A percentile compares a stretch with the other conserved stretches of the same genome.
phyloP scores from a whole-genome alignment of 92 coral and sea anemone species.

The Palythoa grandis region DNA sequence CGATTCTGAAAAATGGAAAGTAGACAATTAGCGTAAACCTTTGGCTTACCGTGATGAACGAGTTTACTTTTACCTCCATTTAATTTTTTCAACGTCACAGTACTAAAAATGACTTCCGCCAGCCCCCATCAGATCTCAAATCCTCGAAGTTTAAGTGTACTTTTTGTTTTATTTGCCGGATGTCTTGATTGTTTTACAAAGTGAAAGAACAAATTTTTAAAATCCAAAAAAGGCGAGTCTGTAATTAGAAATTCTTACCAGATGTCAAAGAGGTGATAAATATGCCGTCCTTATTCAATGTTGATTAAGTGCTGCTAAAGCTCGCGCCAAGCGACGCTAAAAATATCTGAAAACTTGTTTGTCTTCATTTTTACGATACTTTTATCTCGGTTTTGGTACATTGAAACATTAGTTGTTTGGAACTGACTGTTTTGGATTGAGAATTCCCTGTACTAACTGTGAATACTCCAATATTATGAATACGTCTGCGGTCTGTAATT shows the following conservation, averaged over 20 bases:
- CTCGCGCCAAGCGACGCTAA: not conserved
- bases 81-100: not conserved
- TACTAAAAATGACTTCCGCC: constrained; percentile 9
- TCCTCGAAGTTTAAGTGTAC: constrained; percentile 3
- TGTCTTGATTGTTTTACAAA: constrained; percentile 7
- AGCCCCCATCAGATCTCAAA: constrained; percentile 6
- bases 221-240: not conserved
- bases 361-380: not conserved
- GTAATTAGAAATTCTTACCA: constrained; percentile 31
- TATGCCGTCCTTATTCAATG: not conserved
- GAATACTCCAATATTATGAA: constrained; percentile 20
- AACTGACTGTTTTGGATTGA: not conserved
- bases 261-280: not conserved
- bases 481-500: not conserved
- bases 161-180: constrained; percentile 17
- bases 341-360: not conserved
- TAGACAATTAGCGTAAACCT: not conserved
- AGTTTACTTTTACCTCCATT: not conserved
- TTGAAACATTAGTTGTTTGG: not conserved
- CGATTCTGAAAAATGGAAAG: not conserved
- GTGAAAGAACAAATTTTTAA: constrained; percentile 12
- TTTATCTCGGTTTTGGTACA: not conserved
- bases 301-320: not conserved
- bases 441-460: not conserved
- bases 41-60: not conserved